phyloP scores from a whole-genome alignment of 2,113 vertebrate species.

The Indicator maculatus region DNA sequence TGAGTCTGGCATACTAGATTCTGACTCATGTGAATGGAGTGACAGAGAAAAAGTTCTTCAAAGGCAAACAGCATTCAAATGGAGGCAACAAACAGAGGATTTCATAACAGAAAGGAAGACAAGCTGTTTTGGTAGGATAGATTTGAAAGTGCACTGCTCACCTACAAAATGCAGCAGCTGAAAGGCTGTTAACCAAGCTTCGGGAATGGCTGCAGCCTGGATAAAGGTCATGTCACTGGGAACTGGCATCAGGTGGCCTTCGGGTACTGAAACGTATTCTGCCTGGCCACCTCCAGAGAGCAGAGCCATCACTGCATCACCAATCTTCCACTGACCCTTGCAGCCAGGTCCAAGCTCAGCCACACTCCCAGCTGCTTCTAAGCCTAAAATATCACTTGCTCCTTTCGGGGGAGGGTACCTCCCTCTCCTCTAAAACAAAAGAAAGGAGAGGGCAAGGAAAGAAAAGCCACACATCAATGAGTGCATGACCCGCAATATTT shows the following conservation, averaged over 20 bases:
- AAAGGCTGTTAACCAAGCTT: conserved; percentile 87
- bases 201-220: conserved; percentile 86
- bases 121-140: not conserved
- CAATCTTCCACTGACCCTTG: conserved; percentile 68
- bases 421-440: conserved; percentile 79
- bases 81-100: not conserved
- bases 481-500: not conserved
- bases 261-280: conserved; percentile 80
- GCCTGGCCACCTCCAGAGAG: conserved; percentile 86
- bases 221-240: conserved; percentile 74
- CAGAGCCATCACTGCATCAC: conserved; percentile 83
- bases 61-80: not conserved
- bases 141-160: conserved; percentile 33
- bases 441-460: not conserved
- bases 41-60: not conserved
- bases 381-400: conserved; percentile 84
- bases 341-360: conserved; percentile 73
- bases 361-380: conserved; percentile 83
- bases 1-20: not conserved
- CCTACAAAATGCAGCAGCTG: conserved; percentile 85
- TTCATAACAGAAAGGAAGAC: not conserved
- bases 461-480: not conserved
- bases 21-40: not conserved
- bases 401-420: conserved; percentile 82
- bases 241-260: conserved; percentile 80